phyloP scores from a whole-genome alignment of 2,113 vertebrate genomes.

The Probosciger aterrimus region DNA sequence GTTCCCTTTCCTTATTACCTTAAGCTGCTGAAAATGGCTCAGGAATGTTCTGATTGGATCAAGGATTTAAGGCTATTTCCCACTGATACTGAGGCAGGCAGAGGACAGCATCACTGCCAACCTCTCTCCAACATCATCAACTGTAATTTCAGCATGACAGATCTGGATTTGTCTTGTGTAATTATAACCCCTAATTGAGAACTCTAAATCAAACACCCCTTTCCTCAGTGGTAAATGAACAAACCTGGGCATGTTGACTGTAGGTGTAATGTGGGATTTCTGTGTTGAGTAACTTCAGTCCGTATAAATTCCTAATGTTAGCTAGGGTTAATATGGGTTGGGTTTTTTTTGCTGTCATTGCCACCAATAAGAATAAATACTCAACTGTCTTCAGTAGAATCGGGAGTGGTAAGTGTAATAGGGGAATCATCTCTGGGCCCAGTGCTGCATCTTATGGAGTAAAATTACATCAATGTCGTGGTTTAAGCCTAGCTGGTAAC shows the following conservation, averaged over 20 bases:
- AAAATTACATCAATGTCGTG: neutral
- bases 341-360: neutral
- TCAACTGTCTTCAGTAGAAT: neutral
- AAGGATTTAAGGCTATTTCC: neutral
- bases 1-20: neutral
- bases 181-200: neutral
- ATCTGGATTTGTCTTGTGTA: neutral
- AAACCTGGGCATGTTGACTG: neutral
- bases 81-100: neutral
- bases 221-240: neutral
- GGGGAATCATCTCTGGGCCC: neutral
- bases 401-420: accelerated
- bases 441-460: neutral
- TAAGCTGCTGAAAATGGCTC: neutral
- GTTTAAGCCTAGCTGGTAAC: no score
- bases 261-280: neutral
- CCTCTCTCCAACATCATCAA: neutral
- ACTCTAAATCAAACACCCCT: neutral
- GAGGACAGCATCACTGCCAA: neutral
- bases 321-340: neutral
- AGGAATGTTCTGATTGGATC: neutral
- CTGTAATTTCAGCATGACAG: neutral
- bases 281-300: neutral
- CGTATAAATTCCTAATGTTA: neutral
- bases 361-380: neutral